Evolutionary conservation across 2,797 vertebrate genomes (phyloP), one percentile per base, ranked within the genome.

Genomic region (Remorina albescens): DNA sequence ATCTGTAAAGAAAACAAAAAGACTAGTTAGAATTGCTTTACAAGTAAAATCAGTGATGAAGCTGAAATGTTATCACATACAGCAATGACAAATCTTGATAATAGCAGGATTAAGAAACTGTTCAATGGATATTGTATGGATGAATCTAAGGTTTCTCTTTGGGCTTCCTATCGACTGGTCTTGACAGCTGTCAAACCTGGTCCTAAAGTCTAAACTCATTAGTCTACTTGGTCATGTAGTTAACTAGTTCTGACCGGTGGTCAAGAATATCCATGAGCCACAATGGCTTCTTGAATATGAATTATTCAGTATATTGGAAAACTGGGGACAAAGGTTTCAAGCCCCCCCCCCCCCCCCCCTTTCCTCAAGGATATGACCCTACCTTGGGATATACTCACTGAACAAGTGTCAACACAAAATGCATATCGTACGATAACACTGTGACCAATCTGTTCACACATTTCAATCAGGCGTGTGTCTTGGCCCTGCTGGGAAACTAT

Each of bases 401-500:
- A 60, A 70, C 49, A 9, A 63, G 30, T 47, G 69, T 74, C 63
- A 44, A 4, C 30, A 34, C 71, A 62, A 62, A 54, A 67, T 30
- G 21, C 39, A 71, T 54, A 62, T 75, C 53, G 19, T 50, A 53
- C 60, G 4, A 1, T 57, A 62, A 67, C 69, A 62, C 51, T 41
- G 70, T n/a, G 15, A 67, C 65, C 69, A 42, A 54, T 79, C 68
- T 49, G 84, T 70, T 80, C 3, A 1, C 49, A 57, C 23, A 1
- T 67, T 79, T 74, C 74, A 67, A 47, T 73, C 76, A 49, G 50
- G 26, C 16, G n/a, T 25, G 15, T 56, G 46, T 53, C 23, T 65
- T 21, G 3, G 63, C 68, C 72, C 72, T 59, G 76, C 78, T 82
- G 87, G 72, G 77, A 75, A 30, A 60, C 21, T 37, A 50, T 72